phyloP scores from a whole-genome alignment of 2,113 vertebrate genomes.

The Melozone crissalis region DNA sequence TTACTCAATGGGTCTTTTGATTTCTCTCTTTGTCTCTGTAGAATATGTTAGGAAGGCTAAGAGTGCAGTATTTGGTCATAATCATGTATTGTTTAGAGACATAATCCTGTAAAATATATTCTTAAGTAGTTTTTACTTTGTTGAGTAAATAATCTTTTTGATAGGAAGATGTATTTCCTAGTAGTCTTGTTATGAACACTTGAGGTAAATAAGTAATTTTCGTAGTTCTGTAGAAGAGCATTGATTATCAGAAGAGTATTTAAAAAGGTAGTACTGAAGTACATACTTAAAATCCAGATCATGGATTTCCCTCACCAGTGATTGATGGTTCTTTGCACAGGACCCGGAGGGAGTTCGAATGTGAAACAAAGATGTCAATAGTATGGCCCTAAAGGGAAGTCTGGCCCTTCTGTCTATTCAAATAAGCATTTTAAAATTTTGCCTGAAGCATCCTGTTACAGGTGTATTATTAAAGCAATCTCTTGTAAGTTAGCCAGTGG shows the following conservation, averaged over 20 bases:
- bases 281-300: not conserved
- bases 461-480: slow-evolving; percentile 25
- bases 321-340: not conserved
- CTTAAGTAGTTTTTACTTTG: not conserved
- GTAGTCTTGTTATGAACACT: not conserved
- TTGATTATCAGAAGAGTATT: not conserved
- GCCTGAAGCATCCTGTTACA: slow-evolving; percentile 27
- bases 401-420: slow-evolving; percentile 29
- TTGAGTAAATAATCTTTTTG: not conserved
- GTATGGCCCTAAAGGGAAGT: not conserved
- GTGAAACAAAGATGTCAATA: slow-evolving; percentile 49
- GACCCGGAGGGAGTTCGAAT: not conserved
- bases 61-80: not conserved
- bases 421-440: slow-evolving; percentile 30
- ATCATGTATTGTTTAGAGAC: not conserved
- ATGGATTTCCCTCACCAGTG: not conserved
- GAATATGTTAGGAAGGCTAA: not conserved
- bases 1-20: not conserved
- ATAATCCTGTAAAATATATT: not conserved
- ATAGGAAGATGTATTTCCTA: not conserved
- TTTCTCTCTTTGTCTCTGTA: not conserved
- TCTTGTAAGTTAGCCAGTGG: slow-evolving; percentile 36
- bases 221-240: not conserved
- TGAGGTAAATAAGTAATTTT: not conserved
- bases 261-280: not conserved